phyloP scores from a whole-genome alignment of 2,113 vertebrate species.

The Hipposideros armiger region DNA sequence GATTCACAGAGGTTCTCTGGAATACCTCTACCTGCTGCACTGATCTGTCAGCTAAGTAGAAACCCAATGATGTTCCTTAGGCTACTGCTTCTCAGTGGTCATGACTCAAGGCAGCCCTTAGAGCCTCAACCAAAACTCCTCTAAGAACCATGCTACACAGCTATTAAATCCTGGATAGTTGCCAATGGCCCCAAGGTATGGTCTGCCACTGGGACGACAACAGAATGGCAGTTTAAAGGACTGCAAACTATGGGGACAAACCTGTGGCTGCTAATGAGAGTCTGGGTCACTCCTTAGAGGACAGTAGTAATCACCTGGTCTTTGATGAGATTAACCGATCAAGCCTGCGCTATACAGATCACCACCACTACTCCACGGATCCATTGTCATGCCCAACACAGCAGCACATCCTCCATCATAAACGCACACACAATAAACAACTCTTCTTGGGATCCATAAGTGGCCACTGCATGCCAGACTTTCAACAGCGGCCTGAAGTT shows the following conservation, averaged over 20 bases:
- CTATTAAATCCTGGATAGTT: neutral
- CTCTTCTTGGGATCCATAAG: neutral
- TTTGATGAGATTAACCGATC: neutral
- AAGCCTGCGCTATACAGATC: neutral
- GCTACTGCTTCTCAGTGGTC: neutral
- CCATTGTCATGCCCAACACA: neutral
- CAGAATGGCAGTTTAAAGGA: neutral
- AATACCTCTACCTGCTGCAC: neutral
- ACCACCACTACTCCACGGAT: neutral
- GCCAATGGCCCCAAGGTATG: neutral
- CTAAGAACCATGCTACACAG: neutral
- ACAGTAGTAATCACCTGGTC: neutral
- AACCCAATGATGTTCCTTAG: neutral
- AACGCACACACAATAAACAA: neutral
- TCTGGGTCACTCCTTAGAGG: neutral
- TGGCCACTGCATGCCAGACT: neutral
- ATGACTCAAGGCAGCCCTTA: neutral
- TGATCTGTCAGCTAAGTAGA: neutral
- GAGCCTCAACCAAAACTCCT: neutral
- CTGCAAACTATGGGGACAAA: neutral
- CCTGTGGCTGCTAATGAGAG: neutral
- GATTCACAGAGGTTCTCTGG: neutral
- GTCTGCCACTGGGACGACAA: neutral
- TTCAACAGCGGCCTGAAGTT: neutral
- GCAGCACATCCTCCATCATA: neutral